Evolutionary conservation across 2,888 invertebrate genomes (phyloP).

Genomic region (Tenthredo amoena): DNA sequence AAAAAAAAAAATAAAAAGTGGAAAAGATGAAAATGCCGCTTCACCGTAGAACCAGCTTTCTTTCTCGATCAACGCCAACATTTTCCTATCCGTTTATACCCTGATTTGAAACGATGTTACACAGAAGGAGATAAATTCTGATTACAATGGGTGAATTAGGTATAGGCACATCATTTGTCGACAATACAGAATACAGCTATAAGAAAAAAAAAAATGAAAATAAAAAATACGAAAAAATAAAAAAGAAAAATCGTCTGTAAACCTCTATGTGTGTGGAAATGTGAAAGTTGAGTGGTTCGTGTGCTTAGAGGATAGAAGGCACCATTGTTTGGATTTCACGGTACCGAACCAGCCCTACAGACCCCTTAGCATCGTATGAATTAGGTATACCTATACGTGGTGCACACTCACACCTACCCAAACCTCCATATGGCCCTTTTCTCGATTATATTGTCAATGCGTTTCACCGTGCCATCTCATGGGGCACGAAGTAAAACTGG

Average conservation of each 20-base stretch:
- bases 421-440: slow-evolving; percentile 35
- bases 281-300: slow-evolving; percentile 30
- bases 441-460: slow-evolving; percentile 50
- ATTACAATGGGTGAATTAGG: slow-evolving; percentile 9
- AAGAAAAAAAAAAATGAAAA: too few species aligned
- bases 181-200: neutral
- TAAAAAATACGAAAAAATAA: neutral
- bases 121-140: neutral
- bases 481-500: slow-evolving; percentile 55
- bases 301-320: slow-evolving; percentile 23
- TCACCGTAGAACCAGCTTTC: slow-evolving; percentile 10
- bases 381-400: neutral
- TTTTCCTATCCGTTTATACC: neutral
- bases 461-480: slow-evolving; percentile 51
- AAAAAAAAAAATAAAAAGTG: neutral
- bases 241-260: neutral
- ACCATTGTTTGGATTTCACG: slow-evolving; percentile 37
- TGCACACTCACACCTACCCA: neutral
- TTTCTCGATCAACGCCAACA: slow-evolving; percentile 8
- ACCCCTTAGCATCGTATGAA: neutral
- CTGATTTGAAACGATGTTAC: slow-evolving; percentile 7
- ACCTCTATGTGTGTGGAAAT: slow-evolving; percentile 8
- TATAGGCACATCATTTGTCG: slow-evolving; percentile 9
- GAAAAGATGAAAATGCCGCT: slow-evolving; percentile 2
- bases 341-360: neutral